These are phyloP conservation scores for Drosophila rubida DNA, from an alignment of 2,888 invertebrate species.

Conservation along the genomic window DNA sequence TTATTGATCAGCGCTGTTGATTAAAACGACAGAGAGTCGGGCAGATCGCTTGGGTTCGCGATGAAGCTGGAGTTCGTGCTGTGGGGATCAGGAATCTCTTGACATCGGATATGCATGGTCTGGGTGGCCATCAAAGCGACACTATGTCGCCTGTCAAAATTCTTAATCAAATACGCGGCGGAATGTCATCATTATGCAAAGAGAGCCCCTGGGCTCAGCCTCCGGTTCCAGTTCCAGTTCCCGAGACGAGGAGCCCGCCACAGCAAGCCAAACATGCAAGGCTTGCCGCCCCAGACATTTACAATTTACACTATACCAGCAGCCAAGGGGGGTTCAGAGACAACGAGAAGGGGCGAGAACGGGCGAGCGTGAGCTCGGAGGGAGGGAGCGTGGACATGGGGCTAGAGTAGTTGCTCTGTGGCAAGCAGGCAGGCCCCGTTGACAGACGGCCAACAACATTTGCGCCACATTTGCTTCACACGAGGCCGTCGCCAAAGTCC, in stretches of 20 bases:
- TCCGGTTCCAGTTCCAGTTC: conserved; percentile 13
- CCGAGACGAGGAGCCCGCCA: neutral
- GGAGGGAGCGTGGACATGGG: conserved; percentile 9
- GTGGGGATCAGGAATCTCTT: conserved; percentile 19
- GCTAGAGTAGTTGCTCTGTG: neutral
- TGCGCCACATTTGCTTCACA: conserved; percentile 76
- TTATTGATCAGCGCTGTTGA: conserved; percentile 80
- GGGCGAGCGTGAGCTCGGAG: too few relatives aligned
- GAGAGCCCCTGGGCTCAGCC: conserved; percentile 55
- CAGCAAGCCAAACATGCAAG: conserved; percentile 40
- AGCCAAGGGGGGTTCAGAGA: neutral
- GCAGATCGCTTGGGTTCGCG: conserved; percentile 12
- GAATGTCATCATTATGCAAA: conserved; percentile 83
- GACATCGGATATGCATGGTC: conserved; percentile 76
- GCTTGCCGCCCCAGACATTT: conserved; percentile 58
- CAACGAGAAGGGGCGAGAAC: conserved; percentile 1
- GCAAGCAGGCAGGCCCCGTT: conserved; percentile 36
- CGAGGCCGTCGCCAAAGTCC: conserved; percentile 76
- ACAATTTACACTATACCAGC: conserved; percentile 62
- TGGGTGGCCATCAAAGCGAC: conserved; percentile 82
- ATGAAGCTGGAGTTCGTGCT: neutral
- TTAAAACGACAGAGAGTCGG: conserved; percentile 70
- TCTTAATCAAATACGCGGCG: conserved; percentile 82
- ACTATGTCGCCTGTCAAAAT: conserved; percentile 83
- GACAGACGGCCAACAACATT: conserved; percentile 76